Conservation (phyloP, 2,113 vertebrate species). For the Oryzias celebensis region DNA sequence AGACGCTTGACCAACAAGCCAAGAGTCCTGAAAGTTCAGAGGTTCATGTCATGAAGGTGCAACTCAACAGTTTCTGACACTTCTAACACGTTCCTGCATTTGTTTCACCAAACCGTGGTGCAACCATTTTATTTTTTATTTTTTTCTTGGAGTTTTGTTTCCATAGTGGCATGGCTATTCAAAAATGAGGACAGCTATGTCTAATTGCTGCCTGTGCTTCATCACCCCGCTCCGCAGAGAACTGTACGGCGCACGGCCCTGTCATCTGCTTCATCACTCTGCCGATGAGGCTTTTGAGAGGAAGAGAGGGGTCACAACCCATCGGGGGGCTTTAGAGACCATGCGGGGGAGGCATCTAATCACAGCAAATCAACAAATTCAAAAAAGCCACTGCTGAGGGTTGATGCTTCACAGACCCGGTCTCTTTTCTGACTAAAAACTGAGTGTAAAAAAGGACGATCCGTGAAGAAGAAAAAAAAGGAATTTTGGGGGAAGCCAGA, state of each 20-base stretch:
- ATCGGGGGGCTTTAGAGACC: slow-evolving; percentile 28
- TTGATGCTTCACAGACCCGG: slow-evolving; percentile 1
- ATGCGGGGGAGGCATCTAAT: slow-evolving; percentile 30
- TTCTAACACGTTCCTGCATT: background rate
- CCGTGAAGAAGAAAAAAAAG: background rate
- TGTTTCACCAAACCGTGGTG: background rate
- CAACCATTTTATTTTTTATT: background rate
- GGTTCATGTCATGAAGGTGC: slow-evolving; percentile 28
- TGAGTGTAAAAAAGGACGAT: background rate
- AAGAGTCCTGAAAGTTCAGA: slow-evolving; percentile 85
- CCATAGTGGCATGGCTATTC: background rate
- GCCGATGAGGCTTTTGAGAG: slow-evolving; percentile 20
- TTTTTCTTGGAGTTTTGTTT: background rate
- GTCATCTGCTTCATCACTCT: slow-evolving; percentile 35
- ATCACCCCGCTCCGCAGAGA: background rate
- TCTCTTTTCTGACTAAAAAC: slow-evolving; percentile 3
- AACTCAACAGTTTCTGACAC: background rate
- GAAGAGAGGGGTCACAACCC: slow-evolving; percentile 22
- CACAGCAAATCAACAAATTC: slow-evolving; percentile 37
- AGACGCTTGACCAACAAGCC: slow-evolving; percentile 94
- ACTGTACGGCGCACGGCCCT: slow-evolving; percentile 20
- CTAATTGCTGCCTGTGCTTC: slow-evolving; percentile 27
- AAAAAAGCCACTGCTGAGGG: slow-evolving; percentile 8
- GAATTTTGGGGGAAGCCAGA: slow-evolving; percentile 1
- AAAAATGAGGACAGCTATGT: slow-evolving; percentile 1